These are phyloP conservation scores for Cheirogaleus medius DNA, from an alignment of 2,113 vertebrate genomes.

Conservation along the genomic window DNA sequence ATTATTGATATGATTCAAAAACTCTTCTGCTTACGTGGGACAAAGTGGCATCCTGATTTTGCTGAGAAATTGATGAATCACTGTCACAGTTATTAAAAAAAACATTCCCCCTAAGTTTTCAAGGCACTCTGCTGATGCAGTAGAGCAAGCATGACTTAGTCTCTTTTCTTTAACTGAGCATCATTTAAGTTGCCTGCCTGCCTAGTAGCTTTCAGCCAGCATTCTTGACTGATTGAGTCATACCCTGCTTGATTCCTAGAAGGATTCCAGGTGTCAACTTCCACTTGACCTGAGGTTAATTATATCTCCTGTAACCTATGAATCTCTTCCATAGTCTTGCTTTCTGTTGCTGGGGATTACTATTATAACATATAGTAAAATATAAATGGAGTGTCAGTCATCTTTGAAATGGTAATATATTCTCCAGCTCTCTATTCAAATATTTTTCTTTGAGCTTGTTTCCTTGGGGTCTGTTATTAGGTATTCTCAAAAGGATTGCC, in stretches of 20 bases:
- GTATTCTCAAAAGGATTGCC: conserved; percentile 30
- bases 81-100: neutral
- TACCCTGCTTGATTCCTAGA: conserved; percentile 46
- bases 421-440: conserved; percentile 36
- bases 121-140: neutral
- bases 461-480: neutral
- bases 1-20: neutral
- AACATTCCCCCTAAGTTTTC: neutral
- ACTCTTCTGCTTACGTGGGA: neutral
- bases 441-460: conserved; percentile 27
- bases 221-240: conserved; percentile 53
- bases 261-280: conserved; percentile 40
- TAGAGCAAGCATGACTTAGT: neutral
- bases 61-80: neutral
- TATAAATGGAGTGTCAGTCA: conserved; percentile 43
- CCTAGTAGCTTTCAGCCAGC: neutral
- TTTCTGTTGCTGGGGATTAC: conserved; percentile 34
- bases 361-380: conserved; percentile 36
- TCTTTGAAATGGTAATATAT: conserved; percentile 47
- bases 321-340: neutral
- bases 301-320: conserved; percentile 25
- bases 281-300: conserved; percentile 43
- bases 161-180: neutral
- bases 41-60: neutral
- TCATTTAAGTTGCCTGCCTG: neutral